Evolutionary conservation across 2,888 invertebrate genomes (phyloP).

Genomic region (Leuctra nigra): DNA sequence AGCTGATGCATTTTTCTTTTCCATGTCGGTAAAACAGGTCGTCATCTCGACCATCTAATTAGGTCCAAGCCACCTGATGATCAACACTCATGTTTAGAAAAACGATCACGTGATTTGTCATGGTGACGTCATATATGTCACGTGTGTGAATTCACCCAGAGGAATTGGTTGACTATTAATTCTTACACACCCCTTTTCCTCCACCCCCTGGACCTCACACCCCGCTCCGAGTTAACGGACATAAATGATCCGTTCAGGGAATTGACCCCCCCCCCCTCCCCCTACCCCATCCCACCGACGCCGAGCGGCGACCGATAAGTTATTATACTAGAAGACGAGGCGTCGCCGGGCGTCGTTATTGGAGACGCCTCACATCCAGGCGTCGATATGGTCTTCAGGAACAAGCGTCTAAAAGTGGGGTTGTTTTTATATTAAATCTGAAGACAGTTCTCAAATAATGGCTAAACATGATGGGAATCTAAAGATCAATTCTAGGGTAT

Average conservation of each 20-base stretch:
- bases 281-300: not conserved
- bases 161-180: constrained; percentile 21
- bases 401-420: too few relatives aligned
- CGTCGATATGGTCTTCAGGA: too few relatives aligned
- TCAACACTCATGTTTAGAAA: not conserved
- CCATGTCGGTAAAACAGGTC: too few relatives aligned
- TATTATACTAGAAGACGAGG: not conserved
- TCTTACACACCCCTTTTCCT: constrained; percentile 6
- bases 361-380: too few relatives aligned
- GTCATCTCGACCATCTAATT: too few relatives aligned
- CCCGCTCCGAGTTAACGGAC: constrained; percentile 6
- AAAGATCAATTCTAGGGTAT: too few relatives aligned
- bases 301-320: not conserved
- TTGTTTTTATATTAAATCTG: too few relatives aligned
- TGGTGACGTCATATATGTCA: not conserved
- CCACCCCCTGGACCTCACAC: not conserved
- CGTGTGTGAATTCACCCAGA: constrained; percentile 2
- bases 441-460: too few relatives aligned
- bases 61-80: too few relatives aligned
- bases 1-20: too few relatives aligned
- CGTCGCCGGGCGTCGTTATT: not conserved
- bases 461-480: too few relatives aligned
- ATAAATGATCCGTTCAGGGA: constrained; percentile 23
- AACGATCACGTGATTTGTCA: not conserved
- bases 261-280: constrained; percentile 15